Conservation (phyloP, 2,113 vertebrate genomes). For the Dicaeum eximium region DNA sequence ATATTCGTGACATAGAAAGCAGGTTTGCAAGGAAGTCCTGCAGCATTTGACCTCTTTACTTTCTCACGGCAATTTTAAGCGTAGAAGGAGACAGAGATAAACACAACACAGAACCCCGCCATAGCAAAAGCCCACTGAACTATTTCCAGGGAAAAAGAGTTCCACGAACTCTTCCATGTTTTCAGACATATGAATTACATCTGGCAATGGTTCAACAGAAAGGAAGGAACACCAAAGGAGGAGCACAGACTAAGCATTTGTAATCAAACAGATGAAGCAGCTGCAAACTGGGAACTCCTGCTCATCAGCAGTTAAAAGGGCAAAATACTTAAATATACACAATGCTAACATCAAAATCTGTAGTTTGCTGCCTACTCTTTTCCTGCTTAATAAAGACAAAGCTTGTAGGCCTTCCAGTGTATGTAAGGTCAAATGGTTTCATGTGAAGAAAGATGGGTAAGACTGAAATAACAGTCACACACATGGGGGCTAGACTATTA, state of each 20-base stretch:
- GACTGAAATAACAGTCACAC: not conserved
- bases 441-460: not conserved
- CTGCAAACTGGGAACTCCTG: not conserved
- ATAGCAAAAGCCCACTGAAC: not conserved
- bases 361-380: not conserved
- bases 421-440: not conserved
- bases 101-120: not conserved
- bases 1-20: not conserved
- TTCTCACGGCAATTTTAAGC: not conserved
- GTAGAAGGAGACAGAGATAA: not conserved
- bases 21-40: not conserved
- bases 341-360: not conserved
- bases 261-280: not conserved
- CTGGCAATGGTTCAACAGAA: constrained; percentile 16
- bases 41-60: constrained; percentile 2
- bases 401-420: not conserved
- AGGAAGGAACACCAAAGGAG: not conserved
- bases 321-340: not conserved
- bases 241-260: not conserved
- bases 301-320: not conserved
- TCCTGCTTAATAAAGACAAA: not conserved
- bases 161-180: constrained; percentile 21
- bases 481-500: not conserved
- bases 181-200: not conserved
- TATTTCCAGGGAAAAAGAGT: constrained; percentile 10